phyloP scores from a whole-genome alignment of 2,113 vertebrate genomes.

The Chitala chitala region DNA sequence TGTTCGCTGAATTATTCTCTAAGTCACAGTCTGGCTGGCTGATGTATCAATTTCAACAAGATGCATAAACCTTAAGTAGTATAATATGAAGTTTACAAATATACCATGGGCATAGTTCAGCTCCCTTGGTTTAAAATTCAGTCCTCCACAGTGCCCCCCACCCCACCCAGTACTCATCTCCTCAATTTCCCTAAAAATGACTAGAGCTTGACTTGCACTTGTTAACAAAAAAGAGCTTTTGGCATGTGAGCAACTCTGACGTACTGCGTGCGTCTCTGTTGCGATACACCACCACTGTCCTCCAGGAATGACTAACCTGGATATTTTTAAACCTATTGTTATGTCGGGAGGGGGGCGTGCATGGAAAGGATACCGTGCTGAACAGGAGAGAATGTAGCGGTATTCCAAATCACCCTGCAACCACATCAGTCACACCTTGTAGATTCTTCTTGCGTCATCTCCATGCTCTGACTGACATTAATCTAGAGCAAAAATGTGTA shows the following conservation, averaged over 20 bases:
- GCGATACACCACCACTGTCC: conserved; percentile 47
- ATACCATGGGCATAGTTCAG: too few species aligned
- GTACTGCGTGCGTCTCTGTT: conserved; percentile 50
- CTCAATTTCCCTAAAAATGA: conserved; percentile 18
- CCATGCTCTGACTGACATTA: too few species aligned
- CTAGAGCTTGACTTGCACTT: conserved; percentile 34
- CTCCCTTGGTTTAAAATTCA: too few species aligned
- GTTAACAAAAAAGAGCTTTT: conserved; percentile 52
- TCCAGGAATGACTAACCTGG: conserved; percentile 57
- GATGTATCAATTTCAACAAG: too few species aligned
- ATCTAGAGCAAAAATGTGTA: background rate
- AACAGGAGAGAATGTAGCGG: conserved; percentile 40
- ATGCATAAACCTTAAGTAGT: too few species aligned
- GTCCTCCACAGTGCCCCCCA: too few species aligned
- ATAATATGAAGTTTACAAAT: too few species aligned
- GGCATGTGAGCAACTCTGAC: conserved; percentile 63
- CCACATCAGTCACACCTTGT: too few species aligned
- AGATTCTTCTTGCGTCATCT: too few species aligned
- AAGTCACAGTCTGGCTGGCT: too few species aligned
- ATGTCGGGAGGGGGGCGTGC: conserved; percentile 49
- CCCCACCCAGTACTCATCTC: too few species aligned
- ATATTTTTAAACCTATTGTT: conserved; percentile 74
- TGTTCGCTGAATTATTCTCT: too few species aligned
- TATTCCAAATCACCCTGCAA: background rate
- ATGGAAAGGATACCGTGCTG: conserved; percentile 63